Base-by-base conservation (phyloP, 2,797 vertebrate species). In the Oophaga sylvatica region DNA sequence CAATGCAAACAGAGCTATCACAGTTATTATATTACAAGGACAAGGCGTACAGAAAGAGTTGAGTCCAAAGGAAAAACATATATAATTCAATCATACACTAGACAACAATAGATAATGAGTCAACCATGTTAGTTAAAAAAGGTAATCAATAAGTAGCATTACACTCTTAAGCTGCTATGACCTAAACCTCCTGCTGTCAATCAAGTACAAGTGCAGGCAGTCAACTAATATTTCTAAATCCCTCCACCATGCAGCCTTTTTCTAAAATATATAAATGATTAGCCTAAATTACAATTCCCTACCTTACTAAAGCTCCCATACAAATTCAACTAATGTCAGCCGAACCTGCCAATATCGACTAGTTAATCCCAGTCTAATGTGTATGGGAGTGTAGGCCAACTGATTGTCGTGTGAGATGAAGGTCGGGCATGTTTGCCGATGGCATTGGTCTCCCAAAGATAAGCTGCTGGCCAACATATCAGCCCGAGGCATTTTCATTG, bases 1-100 rank as follows among this genome's bases (percentile, higher is more conserved):
- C 56, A 84, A 79, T 53, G 35, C 81, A 88, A 87, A 83, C 81
- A 79, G 13, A 77, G 17, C 8, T 22, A 57, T 77, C 16, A 87
- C 71, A 87, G 53, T 45, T n/a, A 83, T 26, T 70, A 15, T 3
- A 80, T 26, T 80, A 57, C 62, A 57, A 81, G 81, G 17, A 70
- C 65, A 83, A 70, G 17, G 68, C 70, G 48, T 71, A 35, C n/a
- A 57, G 26, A 35, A 70, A n/a, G 45, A 22, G 26, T 83, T 35
- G 29, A 35, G 12, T 80, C 31, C 59, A 31, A 22, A 35, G 78
- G 78, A 63, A 57, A 60, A 80, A 41, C 26, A 22, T 41, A 16
- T 57, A 59, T 41, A 65, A 81, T 81, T 7, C 57, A 62, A 20
- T 35, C 11, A 80, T 13, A n/a, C 10, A 41, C 31, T 45, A n/a